These are phyloP conservation scores for Cremastobaeus sp. DNA, from an alignment of 2,888 invertebrate species.

Conservation along the genomic window DNA sequence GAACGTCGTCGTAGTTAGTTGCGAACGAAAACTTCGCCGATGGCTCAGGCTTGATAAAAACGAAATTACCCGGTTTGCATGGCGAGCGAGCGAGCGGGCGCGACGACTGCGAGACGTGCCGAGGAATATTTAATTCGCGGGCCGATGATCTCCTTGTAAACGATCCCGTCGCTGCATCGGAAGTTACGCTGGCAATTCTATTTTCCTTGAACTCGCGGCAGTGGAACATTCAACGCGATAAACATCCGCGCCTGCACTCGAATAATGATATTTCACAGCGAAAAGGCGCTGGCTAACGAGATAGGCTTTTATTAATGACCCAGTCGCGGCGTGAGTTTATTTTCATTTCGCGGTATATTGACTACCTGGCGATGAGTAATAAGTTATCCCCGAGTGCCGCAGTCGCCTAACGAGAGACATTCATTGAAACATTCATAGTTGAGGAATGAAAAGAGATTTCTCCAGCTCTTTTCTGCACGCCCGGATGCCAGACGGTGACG, in stretches of 20 bases:
- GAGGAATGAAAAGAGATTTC: conserved; percentile 23
- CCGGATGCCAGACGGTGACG: too few relatives aligned
- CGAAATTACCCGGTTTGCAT: conserved; percentile 71
- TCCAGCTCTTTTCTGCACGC: background rate
- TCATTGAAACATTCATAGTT: conserved; percentile 16
- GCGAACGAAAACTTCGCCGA: conserved; percentile 72
- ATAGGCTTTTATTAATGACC: conserved; percentile 49
- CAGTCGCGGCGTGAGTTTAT: conserved; percentile 35
- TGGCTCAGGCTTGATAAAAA: conserved; percentile 73
- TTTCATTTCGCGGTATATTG: conserved; percentile 35
- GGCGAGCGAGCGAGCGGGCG: conserved; percentile 43
- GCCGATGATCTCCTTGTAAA: conserved; percentile 40
- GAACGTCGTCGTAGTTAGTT: conserved; percentile 26
- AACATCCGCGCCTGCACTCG: conserved; percentile 32
- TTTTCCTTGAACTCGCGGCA: conserved; percentile 36
- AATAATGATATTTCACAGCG: conserved; percentile 48
- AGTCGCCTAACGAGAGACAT: conserved; percentile 40
- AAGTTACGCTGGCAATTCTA: conserved; percentile 50
- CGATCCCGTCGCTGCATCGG: conserved; percentile 29
- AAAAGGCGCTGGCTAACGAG: conserved; percentile 39
- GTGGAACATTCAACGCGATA: conserved; percentile 34
- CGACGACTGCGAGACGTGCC: conserved; percentile 13
- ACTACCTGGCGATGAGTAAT: conserved; percentile 35
- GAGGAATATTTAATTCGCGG: conserved; percentile 40
- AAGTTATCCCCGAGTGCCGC: conserved; percentile 21